phyloP scores from a whole-genome alignment of 2,888 invertebrate genomes.

The Drosophila paranaensis region DNA sequence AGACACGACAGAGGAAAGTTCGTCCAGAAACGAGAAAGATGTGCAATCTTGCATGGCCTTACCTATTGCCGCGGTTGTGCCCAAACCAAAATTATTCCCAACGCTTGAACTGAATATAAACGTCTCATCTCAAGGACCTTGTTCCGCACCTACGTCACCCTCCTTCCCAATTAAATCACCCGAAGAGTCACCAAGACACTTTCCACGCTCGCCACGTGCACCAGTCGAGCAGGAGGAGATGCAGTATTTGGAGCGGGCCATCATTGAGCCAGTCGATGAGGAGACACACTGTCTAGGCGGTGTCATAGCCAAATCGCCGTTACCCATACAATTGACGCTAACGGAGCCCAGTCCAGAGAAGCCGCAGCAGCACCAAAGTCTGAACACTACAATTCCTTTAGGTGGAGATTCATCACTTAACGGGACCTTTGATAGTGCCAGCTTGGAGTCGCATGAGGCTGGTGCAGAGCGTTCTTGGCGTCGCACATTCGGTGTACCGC shows the following conservation, averaged over 20 bases:
- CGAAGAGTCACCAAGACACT: constrained; percentile 44
- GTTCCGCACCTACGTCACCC: constrained; percentile 60
- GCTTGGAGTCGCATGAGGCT: not conserved
- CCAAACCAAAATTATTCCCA: constrained; percentile 10
- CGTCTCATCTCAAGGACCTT: constrained; percentile 20
- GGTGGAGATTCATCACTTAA: constrained; percentile 36
- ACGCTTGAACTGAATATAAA: constrained; percentile 41
- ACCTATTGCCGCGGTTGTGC: constrained; percentile 17
- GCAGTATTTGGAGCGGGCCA: constrained; percentile 70
- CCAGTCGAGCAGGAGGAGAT: constrained; percentile 49
- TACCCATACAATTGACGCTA: constrained; percentile 34
- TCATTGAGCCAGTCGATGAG: constrained; percentile 40
- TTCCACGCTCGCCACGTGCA: constrained; percentile 73
- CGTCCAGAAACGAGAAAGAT: not conserved
- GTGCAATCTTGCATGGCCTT: not conserved
- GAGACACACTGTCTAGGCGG: constrained; percentile 31
- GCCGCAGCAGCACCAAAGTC: not conserved
- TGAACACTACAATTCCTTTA: constrained; percentile 37
- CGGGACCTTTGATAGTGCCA: constrained; percentile 46
- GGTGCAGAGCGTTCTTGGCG: not conserved
- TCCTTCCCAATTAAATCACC: constrained; percentile 65
- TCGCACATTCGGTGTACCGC: constrained; percentile 31
- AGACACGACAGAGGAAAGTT: not conserved
- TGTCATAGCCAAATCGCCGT: constrained; percentile 37
- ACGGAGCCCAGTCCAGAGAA: constrained; percentile 53